A percentile compares a stretch with the other conserved stretches of the same genome.
Conservation (phyloP, 2,888 invertebrate genomes). For the Drosophila engyochracea region DNA sequence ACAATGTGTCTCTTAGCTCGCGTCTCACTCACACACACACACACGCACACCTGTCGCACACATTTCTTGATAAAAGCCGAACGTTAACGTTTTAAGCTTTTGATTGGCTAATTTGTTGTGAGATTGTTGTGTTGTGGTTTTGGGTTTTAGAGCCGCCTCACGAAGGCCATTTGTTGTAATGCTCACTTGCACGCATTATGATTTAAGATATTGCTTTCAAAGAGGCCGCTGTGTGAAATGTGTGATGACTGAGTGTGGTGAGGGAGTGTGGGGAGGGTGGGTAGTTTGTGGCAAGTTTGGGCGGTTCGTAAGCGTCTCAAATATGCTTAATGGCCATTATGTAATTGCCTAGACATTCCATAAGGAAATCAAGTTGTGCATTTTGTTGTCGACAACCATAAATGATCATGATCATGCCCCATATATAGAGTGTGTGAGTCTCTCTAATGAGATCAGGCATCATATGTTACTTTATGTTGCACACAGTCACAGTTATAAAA, state of each 20-base stretch:
- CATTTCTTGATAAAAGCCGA: slow-evolving; percentile 50
- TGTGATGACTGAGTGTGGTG: slow-evolving; percentile 18
- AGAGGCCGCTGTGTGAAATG: slow-evolving; percentile 58
- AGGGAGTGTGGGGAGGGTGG: not conserved
- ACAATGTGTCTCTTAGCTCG: slow-evolving; percentile 20
- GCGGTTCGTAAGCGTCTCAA: slow-evolving; percentile 14
- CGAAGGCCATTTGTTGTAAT: slow-evolving; percentile 70
- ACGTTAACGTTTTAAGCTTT: slow-evolving; percentile 33
- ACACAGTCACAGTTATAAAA: not conserved
- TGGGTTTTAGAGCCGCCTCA: slow-evolving; percentile 10
- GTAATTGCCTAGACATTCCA: slow-evolving; percentile 16
- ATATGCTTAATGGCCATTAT: slow-evolving; percentile 34
- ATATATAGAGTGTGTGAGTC: not conserved
- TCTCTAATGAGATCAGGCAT: slow-evolving; percentile 9
- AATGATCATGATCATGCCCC: slow-evolving; percentile 1
- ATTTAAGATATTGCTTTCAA: slow-evolving; percentile 63
- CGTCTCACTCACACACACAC: slow-evolving; percentile 25
- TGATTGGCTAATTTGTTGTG: slow-evolving; percentile 64
- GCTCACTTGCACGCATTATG: slow-evolving; percentile 67
- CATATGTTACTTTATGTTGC: slow-evolving; percentile 1
- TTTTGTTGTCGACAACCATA: not conserved
- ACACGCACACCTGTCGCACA: slow-evolving; percentile 16
- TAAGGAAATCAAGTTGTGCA: slow-evolving; percentile 31
- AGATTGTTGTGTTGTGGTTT: slow-evolving; percentile 19
- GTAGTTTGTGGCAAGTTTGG: not conserved